A percentile compares a stretch with the other conserved stretches of the same genome.
Evolutionary conservation across 1,140 invertebrate species (phyloP).

Genomic region (Lordiphosa collinella): DNA sequence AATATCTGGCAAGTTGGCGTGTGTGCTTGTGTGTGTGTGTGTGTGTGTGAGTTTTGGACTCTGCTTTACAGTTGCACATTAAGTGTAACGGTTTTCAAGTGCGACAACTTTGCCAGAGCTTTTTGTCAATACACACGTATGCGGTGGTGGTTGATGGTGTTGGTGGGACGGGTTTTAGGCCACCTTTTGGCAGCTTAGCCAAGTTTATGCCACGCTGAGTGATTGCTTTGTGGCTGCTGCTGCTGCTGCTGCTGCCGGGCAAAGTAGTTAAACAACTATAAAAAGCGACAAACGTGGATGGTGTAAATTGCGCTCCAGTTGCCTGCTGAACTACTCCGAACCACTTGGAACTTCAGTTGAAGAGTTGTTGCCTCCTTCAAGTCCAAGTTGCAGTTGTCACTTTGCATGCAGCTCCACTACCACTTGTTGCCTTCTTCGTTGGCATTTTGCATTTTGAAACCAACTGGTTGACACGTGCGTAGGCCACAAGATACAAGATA

Average conservation of each 20-base stretch:
- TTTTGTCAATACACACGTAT: slow-evolving; percentile 12
- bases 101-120: slow-evolving; percentile 13
- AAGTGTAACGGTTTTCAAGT: slow-evolving; percentile 52
- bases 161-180: slow-evolving; percentile 16
- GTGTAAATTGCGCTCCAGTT: slow-evolving; percentile 46
- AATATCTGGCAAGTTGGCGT: not conserved
- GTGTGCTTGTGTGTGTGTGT: not conserved
- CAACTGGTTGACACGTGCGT: slow-evolving; percentile 54
- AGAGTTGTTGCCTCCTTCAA: slow-evolving; percentile 9
- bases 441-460: slow-evolving; percentile 7
- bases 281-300: slow-evolving; percentile 17
- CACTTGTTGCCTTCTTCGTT: slow-evolving; percentile 2
- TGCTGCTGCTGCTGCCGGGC: slow-evolving; percentile 13
- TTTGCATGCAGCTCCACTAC: slow-evolving; percentile 10
- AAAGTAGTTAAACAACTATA: slow-evolving; percentile 43
- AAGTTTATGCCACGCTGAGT: slow-evolving; percentile 32
- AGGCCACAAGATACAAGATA: slow-evolving; percentile 32
- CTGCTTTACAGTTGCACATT: slow-evolving; percentile 25
- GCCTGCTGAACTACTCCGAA: slow-evolving; percentile 43
- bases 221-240: slow-evolving; percentile 28
- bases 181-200: slow-evolving; percentile 55
- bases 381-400: slow-evolving; percentile 2
- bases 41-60: slow-evolving; percentile 1
- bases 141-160: slow-evolving; percentile 11
- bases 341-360: slow-evolving; percentile 12